phyloP scores from a whole-genome alignment of 1,140 invertebrate species.

The Atopsyche davidsoni region DNA sequence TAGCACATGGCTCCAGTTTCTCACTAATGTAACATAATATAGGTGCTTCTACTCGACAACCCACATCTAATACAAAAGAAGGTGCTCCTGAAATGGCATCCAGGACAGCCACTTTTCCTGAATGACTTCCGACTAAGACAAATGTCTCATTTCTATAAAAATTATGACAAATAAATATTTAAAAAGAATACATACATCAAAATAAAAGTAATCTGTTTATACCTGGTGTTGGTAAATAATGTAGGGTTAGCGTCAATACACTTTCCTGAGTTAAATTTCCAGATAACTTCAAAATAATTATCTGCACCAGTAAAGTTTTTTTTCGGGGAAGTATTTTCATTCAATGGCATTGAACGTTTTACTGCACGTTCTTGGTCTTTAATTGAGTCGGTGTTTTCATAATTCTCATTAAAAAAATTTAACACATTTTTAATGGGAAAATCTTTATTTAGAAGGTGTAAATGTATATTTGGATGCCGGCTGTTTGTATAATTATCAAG shows the following conservation, averaged over 20 bases:
- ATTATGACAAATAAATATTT: slow-evolving; percentile 12
- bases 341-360: no score
- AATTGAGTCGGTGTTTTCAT: no score
- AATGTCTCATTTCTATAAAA: slow-evolving; percentile 26
- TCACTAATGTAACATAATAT: slow-evolving; percentile 34
- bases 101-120: slow-evolving; percentile 51
- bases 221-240: slow-evolving; percentile 48
- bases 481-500: slow-evolving; percentile 31
- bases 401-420: background rate
- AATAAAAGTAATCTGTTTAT: slow-evolving; percentile 33
- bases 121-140: slow-evolving; percentile 57
- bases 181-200: slow-evolving; percentile 11
- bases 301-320: no score
- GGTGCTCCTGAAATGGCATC: slow-evolving; percentile 43
- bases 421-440: slow-evolving; percentile 5
- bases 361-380: no score
- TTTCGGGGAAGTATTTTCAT: no score
- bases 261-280: slow-evolving; percentile 59
- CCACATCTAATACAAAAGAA: slow-evolving; percentile 33
- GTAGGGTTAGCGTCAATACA: slow-evolving; percentile 67
- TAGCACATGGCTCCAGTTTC: slow-evolving; percentile 30
- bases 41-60: slow-evolving; percentile 40
- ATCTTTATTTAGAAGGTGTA: slow-evolving; percentile 11
- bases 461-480: slow-evolving; percentile 33
- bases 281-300: slow-evolving; percentile 34